phyloP scores from a whole-genome alignment of 2,888 invertebrate species.

The Cyclophora albipunctata region DNA sequence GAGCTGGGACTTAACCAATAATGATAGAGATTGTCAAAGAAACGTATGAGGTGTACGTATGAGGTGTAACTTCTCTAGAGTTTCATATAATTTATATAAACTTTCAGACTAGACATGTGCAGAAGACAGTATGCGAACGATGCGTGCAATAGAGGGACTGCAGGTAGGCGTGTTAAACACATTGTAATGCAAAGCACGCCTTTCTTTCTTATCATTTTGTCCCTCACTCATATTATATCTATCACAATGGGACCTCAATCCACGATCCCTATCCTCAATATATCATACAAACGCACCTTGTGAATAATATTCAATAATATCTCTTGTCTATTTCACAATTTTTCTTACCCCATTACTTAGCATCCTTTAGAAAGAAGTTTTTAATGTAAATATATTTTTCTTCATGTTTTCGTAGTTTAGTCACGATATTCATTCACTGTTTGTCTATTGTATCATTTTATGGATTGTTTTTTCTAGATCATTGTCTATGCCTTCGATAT shows the following conservation, averaged over 20 bases:
- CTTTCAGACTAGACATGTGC: conserved; percentile 99
- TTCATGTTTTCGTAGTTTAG: no score
- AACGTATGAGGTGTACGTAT: no score
- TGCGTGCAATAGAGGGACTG: conserved; percentile 98
- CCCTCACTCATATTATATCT: conserved; percentile 54
- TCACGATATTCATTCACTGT: conserved; percentile 1
- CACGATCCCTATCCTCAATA: conserved; percentile 41
- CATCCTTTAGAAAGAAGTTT: neutral
- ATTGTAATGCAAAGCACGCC: conserved; percentile 61
- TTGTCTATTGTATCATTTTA: conserved; percentile 16
- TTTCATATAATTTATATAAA: conserved; percentile 71
- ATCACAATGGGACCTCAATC: conserved; percentile 48
- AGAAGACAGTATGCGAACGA: conserved; percentile 95
- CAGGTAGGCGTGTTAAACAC: conserved; percentile 85
- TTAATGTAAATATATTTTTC: neutral
- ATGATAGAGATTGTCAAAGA: no score
- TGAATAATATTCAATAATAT: conserved; percentile 53
- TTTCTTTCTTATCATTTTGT: conserved; percentile 42
- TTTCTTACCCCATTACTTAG: conserved; percentile 32
- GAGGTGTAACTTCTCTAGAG: no score
- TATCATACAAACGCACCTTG: conserved; percentile 64
- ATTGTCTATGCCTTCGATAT: conserved; percentile 17
- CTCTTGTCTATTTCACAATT: conserved; percentile 51
- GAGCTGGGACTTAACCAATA: no score
- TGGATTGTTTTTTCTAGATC: conserved; percentile 3